A percentile compares a stretch with the other conserved stretches of the same genome.
Evolutionary conservation across 2,797 vertebrate species (phyloP).

Genomic region (Galaxias olidus): DNA sequence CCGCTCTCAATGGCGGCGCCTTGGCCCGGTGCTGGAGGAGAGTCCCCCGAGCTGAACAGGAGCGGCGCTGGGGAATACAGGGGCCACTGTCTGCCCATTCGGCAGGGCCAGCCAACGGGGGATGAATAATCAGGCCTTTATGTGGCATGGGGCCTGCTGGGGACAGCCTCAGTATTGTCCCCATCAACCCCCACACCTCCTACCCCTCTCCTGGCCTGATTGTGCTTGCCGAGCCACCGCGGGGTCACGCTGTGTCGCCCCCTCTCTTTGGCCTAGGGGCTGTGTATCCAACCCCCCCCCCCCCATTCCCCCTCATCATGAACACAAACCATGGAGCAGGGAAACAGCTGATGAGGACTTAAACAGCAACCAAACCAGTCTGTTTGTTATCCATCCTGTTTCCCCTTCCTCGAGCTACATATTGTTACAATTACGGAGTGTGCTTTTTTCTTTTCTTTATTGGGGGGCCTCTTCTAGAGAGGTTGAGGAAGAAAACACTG

Average conservation of each 20-base stretch:
- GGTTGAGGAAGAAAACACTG: no score
- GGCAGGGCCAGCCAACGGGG: conserved; percentile 68
- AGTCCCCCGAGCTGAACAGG: conserved; percentile 62
- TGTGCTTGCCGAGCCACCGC: conserved; percentile 54
- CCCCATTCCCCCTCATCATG: not conserved
- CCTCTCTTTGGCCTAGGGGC: conserved; percentile 40
- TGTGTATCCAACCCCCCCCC: conserved; percentile 23
- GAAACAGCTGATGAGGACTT: conserved; percentile 8
- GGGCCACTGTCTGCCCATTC: conserved; percentile 70
- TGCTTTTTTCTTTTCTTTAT: no score
- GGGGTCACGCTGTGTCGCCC: conserved; percentile 55
- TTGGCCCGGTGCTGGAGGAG: conserved; percentile 56
- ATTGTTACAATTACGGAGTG: not conserved
- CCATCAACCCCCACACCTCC: conserved; percentile 30
- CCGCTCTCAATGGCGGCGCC: conserved; percentile 59
- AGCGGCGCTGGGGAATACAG: conserved; percentile 63
- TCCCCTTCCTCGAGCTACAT: not conserved
- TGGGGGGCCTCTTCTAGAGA: no score
- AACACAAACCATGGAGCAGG: conserved; percentile 37
- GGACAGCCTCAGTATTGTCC: conserved; percentile 68
- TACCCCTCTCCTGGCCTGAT: conserved; percentile 39
- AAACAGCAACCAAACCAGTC: not conserved
- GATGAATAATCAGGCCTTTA: conserved; percentile 73
- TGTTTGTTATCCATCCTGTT: not conserved
- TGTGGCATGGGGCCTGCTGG: conserved; percentile 64